phyloP scores from a whole-genome alignment of 2,797 vertebrate genomes.

The Channa striata region DNA sequence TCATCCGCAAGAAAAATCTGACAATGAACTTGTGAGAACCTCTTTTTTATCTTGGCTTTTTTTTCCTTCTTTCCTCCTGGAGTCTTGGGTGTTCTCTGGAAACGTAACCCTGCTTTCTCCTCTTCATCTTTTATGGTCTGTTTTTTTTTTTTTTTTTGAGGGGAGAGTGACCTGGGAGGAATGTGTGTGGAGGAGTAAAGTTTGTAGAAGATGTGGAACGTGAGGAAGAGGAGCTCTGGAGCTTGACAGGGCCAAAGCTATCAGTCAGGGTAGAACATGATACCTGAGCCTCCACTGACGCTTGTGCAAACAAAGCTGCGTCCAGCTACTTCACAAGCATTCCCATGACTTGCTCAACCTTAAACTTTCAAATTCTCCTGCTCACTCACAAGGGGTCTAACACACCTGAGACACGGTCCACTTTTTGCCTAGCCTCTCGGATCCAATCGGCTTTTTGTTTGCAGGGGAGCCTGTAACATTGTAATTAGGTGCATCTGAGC shows the following conservation, averaged over 20 bases:
- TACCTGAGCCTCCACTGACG: slow-evolving; percentile 63
- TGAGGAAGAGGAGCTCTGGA: slow-evolving; percentile 69
- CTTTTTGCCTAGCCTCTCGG: not conserved
- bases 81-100: slow-evolving; percentile 60
- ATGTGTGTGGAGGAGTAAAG: slow-evolving; percentile 55
- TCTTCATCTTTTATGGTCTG: slow-evolving; percentile 22
- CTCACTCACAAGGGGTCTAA: not conserved
- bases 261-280: slow-evolving; percentile 64
- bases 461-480: slow-evolving; percentile 16
- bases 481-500: slow-evolving; percentile 59
- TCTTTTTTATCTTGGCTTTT: slow-evolving; percentile 66
- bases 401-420: slow-evolving; percentile 28
- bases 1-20: slow-evolving; percentile 46
- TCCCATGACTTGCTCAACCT: slow-evolving; percentile 49
- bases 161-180: slow-evolving; percentile 62
- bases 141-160: slow-evolving; percentile 11
- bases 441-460: not conserved
- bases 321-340: slow-evolving; percentile 35
- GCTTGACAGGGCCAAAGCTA: slow-evolving; percentile 78
- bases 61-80: slow-evolving; percentile 42
- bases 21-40: slow-evolving; percentile 36
- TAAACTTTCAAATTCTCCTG: slow-evolving; percentile 36
- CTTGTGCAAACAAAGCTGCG: slow-evolving; percentile 60
- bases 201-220: slow-evolving; percentile 39
- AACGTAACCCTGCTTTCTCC: slow-evolving; percentile 33